Conservation (phyloP, 2,797 vertebrate species). For the Coccyzus lansbergi region DNA sequence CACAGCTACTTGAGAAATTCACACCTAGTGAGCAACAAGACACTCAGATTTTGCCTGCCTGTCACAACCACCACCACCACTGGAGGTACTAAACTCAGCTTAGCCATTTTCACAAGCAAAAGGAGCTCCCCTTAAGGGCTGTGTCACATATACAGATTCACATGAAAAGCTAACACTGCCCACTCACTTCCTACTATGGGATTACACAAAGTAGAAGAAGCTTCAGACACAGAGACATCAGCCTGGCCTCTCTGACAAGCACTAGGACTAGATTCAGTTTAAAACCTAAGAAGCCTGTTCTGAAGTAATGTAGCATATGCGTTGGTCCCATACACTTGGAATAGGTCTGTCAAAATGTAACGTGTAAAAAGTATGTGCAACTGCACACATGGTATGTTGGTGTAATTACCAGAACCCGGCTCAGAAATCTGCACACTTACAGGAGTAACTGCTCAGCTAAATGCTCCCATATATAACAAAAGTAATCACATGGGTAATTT, state of each 20-base stretch:
- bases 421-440: background rate
- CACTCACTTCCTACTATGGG: background rate
- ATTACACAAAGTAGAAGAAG: background rate
- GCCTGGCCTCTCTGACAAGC: background rate
- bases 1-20: background rate
- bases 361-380: background rate
- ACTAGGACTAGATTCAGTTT: background rate
- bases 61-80: background rate
- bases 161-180: background rate
- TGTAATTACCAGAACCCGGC: background rate
- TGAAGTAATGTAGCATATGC: background rate
- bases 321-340: slow-evolving; percentile 40
- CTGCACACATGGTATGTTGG: background rate
- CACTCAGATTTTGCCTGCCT: background rate
- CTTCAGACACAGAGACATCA: background rate
- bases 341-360: background rate
- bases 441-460: background rate
- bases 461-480: background rate
- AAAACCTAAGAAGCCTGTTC: background rate
- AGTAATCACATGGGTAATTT: background rate
- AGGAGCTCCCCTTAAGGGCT: background rate
- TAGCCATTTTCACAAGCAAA: background rate
- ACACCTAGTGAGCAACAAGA: background rate
- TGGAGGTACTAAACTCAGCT: background rate
- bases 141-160: background rate